Evolutionary conservation across 2,113 vertebrate species (phyloP).

Genomic region (Mellivora capensis): DNA sequence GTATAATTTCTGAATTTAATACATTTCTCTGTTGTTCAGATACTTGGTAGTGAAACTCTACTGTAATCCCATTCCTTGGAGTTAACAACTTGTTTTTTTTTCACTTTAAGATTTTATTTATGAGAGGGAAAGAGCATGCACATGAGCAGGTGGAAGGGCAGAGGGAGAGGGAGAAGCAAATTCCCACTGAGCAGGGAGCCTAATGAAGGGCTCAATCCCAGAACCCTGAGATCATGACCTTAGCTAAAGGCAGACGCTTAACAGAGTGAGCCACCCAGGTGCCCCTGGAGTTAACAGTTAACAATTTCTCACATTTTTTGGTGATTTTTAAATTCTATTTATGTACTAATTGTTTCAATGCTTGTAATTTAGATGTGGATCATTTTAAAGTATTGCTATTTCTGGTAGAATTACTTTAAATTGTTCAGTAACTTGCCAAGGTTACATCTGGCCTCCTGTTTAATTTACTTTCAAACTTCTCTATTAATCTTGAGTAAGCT

Average conservation of each 20-base stretch:
- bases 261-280: background rate
- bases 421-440: background rate
- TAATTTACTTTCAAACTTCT: background rate
- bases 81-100: background rate
- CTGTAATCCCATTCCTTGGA: background rate
- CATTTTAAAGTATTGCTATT: background rate
- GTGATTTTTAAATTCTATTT: background rate
- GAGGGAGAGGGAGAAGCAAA: background rate
- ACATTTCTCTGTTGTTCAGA: background rate
- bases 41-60: background rate
- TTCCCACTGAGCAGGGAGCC: background rate
- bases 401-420: background rate
- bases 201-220: background rate
- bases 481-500: background rate
- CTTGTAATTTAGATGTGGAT: background rate
- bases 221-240: background rate
- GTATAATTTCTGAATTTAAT: background rate
- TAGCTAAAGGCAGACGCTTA: background rate
- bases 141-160: background rate
- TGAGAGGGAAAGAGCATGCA: background rate
- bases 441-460: background rate
- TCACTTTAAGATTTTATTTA: background rate
- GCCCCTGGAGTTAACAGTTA: background rate
- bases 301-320: background rate
- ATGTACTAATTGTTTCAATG: background rate